Percentiles rank a stretch among this genome's conserved stretches.
These are phyloP conservation scores for Galago senegalensis DNA, from an alignment of 2,797 vertebrate species.

Conservation along the genomic window DNA sequence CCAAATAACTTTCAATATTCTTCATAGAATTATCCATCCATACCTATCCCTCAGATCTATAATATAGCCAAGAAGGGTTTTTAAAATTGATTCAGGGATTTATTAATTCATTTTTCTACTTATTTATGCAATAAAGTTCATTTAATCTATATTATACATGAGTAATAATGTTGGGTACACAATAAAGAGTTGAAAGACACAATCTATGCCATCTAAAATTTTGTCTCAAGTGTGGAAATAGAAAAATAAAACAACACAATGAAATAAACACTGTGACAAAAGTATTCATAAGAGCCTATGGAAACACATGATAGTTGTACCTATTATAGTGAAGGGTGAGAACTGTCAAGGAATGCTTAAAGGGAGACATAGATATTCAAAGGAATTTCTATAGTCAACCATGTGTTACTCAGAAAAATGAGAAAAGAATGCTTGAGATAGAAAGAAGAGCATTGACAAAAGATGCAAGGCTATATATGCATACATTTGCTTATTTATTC, in stretches of 20 bases:
- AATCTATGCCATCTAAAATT: background rate
- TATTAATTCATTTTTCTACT: slow-evolving; percentile 11
- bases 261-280: slow-evolving; percentile 3
- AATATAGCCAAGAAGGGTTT: background rate
- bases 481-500: background rate
- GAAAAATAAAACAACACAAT: background rate
- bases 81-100: background rate
- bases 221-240: background rate
- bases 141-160: background rate
- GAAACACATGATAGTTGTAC: background rate
- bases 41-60: background rate
- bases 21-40: background rate
- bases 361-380: background rate
- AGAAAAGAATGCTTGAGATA: background rate
- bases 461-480: background rate
- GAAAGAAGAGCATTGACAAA: background rate
- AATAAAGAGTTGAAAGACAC: background rate
- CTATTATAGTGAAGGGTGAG: background rate
- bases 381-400: background rate
- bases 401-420: background rate
- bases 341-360: background rate
- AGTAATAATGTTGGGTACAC: background rate
- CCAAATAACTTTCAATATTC: background rate
- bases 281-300: background rate
- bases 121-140: background rate